Conservation (phyloP, 2,113 vertebrate species). For the Megaceryle torquata region DNA sequence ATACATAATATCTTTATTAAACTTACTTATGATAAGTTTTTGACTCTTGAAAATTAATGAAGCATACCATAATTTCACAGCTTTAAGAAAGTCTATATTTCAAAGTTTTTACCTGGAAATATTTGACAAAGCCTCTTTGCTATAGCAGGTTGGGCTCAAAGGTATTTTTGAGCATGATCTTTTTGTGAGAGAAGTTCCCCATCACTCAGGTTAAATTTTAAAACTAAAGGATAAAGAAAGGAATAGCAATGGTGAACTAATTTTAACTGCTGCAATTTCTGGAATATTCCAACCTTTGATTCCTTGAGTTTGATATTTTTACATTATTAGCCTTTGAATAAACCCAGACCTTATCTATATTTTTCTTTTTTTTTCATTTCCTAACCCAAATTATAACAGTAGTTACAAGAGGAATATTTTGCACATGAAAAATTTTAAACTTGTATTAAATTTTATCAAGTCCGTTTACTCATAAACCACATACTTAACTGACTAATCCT, state of each 20-base stretch:
- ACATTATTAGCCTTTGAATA: neutral
- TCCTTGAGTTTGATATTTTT: neutral
- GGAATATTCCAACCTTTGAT: neutral
- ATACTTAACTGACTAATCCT: neutral
- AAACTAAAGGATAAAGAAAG: neutral
- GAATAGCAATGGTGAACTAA: neutral
- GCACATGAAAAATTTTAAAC: neutral
- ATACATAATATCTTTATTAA: neutral
- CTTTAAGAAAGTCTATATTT: neutral
- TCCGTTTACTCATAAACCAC: neutral
- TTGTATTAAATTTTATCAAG: neutral
- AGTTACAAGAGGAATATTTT: neutral
- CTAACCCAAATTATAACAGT: neutral
- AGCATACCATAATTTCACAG: neutral
- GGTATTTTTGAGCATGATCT: neutral
- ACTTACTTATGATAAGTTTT: neutral
- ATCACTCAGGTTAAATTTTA: neutral
- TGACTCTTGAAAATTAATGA: neutral
- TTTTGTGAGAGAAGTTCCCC: neutral
- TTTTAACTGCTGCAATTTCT: neutral
- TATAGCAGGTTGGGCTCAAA: neutral
- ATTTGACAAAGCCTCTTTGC: neutral
- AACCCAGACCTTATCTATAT: neutral
- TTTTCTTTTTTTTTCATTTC: neutral
- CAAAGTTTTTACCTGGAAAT: neutral